These are phyloP conservation scores for Diplolepis rosae DNA, from an alignment of 2,888 invertebrate species.

Conservation along the genomic window DNA sequence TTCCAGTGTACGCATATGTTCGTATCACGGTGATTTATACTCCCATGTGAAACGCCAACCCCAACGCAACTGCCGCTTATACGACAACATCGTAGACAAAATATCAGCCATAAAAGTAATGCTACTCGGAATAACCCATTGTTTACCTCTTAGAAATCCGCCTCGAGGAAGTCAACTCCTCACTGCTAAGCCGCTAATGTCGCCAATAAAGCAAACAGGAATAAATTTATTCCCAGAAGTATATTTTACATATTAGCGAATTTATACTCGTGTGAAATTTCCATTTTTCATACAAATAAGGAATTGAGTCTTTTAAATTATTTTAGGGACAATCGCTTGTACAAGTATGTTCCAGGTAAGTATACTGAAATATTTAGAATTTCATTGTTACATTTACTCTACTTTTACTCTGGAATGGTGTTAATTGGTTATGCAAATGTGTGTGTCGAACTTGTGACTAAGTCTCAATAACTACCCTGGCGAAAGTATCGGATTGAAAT, in stretches of 20 bases:
- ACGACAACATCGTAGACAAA: slow-evolving; percentile 59
- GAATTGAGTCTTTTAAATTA: too few relatives aligned
- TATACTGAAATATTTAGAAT: too few relatives aligned
- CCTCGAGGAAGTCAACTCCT: slow-evolving; percentile 44
- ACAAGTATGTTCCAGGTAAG: too few relatives aligned
- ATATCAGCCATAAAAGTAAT: slow-evolving; percentile 62
- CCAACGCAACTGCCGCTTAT: slow-evolving; percentile 8
- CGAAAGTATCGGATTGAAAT: too few relatives aligned
- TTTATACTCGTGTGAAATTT: too few relatives aligned
- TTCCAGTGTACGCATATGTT: too few relatives aligned
- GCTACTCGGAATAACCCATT: slow-evolving; percentile 58
- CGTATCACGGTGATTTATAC: slow-evolving; percentile 22
- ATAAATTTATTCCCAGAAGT: neutral
- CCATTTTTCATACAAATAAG: too few relatives aligned
- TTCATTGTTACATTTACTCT: too few relatives aligned
- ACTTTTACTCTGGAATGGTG: slow-evolving; percentile 57
- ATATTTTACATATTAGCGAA: too few relatives aligned
- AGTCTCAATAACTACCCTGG: too few relatives aligned
- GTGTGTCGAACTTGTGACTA: slow-evolving; percentile 35
- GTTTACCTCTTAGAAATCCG: slow-evolving; percentile 46
- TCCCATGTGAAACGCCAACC: slow-evolving; percentile 11
- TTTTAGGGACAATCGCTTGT: too few relatives aligned
- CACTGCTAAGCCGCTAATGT: neutral
- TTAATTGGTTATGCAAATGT: slow-evolving; percentile 63
- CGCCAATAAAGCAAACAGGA: slow-evolving; percentile 15